Conservation (phyloP, 1,140 invertebrate species). For the Leptopilina clavipes region DNA sequence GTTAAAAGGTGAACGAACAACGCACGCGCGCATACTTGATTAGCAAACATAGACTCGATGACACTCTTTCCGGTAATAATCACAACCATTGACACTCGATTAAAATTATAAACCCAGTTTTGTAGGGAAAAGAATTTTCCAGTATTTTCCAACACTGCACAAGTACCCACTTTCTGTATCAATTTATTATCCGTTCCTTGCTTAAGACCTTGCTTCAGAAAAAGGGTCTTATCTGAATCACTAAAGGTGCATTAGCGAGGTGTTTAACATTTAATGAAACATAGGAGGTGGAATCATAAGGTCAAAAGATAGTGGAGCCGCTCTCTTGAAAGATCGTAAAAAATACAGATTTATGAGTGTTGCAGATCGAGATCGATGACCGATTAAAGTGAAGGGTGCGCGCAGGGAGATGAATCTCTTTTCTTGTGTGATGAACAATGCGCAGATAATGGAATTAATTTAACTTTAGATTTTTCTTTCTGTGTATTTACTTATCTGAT, state of each 20-base stretch:
- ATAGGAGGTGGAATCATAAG: slow-evolving; percentile 32
- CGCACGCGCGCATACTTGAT: slow-evolving; percentile 8
- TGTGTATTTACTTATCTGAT: background rate
- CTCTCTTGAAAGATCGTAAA: slow-evolving; percentile 53
- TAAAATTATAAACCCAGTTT: background rate
- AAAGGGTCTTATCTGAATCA: slow-evolving; percentile 33
- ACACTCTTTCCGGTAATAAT: background rate
- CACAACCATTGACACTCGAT: no score
- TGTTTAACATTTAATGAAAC: slow-evolving; percentile 32
- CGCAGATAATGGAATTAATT: slow-evolving; percentile 20
- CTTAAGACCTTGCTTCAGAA: slow-evolving; percentile 29
- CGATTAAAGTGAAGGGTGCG: slow-evolving; percentile 53
- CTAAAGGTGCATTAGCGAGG: slow-evolving; percentile 29
- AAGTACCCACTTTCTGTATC: background rate
- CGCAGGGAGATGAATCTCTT: slow-evolving; percentile 44
- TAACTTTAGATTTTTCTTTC: background rate
- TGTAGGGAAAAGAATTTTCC: no score
- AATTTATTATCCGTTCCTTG: slow-evolving; percentile 25
- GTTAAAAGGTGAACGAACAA: slow-evolving; percentile 34
- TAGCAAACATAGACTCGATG: no score
- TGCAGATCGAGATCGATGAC: slow-evolving; percentile 54
- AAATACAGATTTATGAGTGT: slow-evolving; percentile 53
- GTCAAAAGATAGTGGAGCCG: slow-evolving; percentile 14
- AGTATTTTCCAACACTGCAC: no score
- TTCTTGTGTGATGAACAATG: slow-evolving; percentile 49